These are phyloP conservation scores for Willisornis vidua DNA, from an alignment of 2,113 vertebrate species.

Conservation along the genomic window DNA sequence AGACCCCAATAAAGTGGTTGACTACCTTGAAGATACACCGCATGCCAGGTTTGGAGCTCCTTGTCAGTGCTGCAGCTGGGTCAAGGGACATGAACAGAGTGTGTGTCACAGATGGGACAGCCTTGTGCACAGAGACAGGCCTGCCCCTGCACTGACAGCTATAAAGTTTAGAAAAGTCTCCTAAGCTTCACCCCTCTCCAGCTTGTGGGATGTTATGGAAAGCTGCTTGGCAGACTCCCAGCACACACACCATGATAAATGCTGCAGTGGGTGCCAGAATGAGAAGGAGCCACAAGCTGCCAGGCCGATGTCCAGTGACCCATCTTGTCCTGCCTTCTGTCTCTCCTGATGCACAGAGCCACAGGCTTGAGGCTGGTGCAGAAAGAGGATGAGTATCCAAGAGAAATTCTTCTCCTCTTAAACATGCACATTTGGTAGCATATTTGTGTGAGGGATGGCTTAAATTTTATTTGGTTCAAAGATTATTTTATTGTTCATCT, in stretches of 20 bases:
- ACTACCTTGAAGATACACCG: background rate
- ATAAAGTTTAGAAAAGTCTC: background rate
- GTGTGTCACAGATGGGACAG: background rate
- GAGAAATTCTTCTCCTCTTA: background rate
- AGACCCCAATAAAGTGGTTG: background rate
- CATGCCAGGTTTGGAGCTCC: background rate
- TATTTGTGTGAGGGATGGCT: background rate
- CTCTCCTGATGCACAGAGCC: background rate
- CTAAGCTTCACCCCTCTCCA: accelerated
- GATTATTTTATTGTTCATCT: background rate
- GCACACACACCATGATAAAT: accelerated
- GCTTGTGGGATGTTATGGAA: accelerated
- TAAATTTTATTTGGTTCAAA: background rate
- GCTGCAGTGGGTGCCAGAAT: background rate
- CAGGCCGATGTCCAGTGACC: background rate
- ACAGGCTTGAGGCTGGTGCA: accelerated
- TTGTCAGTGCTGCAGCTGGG: background rate
- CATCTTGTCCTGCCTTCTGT: background rate
- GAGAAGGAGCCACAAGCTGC: background rate
- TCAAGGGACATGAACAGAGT: accelerated
- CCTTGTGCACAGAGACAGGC: accelerated
- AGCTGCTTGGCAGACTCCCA: background rate
- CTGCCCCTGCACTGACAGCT: background rate
- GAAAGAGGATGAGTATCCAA: background rate
- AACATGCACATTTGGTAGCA: accelerated